Base-by-base conservation (phyloP, 2,113 vertebrate genomes). In the Calypte anna region DNA sequence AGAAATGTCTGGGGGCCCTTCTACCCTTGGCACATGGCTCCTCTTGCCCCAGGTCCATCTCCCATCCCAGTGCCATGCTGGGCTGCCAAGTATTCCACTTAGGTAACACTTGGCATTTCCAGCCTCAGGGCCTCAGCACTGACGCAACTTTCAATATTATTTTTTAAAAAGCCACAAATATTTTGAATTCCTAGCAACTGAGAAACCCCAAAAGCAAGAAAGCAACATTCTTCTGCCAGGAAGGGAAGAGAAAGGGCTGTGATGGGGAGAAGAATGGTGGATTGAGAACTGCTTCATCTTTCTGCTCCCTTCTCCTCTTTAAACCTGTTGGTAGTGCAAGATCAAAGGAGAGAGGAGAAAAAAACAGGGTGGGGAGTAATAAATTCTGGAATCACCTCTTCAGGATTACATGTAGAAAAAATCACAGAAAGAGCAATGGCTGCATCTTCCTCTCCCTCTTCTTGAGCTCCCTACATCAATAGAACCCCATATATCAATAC, bases 131-230 rank as follows among this genome's bases (percentile, higher is more conserved):
- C 90, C 85, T 93, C 88, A 88, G 53, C 79, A 31, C 73, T 96
- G 88, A 97, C 1, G n/a, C 90, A 91, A 90, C 90, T 93, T 94
- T 80, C 90, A 86, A 96, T 95, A 94, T 95, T 70, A 54, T 95
- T 93, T 94, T 95, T 91, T 69, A 5, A 67, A 74, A 91, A 93
- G 48, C 95, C 91, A 96, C 93, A 96, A 94, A 95, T 96, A 90
- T 94, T 97, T 97, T 95, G 73, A 96, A 97, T 96, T 96, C 95
- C 91, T 95, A 90, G 91, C 93, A 95, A 96, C 94, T 75, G 82
- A 95, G 84, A 95, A 97, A 90, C 36, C 64, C 88, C 86, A 61
- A 86, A 94, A 95, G 90, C 90, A 95, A 97, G 38, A 93, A 88
- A 85, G 67, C 82, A 86, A 12, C 33, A 59, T 86, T 92, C 33